Evolutionary conservation across 2,797 vertebrate species (phyloP), one percentile per base, ranked within the genome.

Genomic region (Phoeniculus purpureus): DNA sequence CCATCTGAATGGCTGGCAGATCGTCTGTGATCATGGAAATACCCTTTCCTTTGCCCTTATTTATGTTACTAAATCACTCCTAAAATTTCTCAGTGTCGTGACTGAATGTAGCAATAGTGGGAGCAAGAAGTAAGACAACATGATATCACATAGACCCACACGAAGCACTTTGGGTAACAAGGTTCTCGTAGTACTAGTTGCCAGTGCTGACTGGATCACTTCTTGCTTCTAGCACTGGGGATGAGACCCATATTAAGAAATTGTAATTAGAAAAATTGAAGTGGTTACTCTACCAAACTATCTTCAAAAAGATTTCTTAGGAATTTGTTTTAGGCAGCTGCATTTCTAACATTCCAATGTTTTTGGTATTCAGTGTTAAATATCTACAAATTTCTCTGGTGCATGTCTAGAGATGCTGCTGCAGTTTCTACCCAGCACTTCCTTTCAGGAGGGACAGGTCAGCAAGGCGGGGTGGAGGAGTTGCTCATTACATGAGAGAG

Each of bases 1-100:
- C 91, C 65, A 80, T 91, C 80, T 91, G 92, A 96, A 60, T 94
- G 93, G 91, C 87, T 95, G 91, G 75, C 89, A 95, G 85, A 76
- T 59, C 92, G 43, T 71, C 71, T 94, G 87, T 74, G 54, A 92
- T 84, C 71, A 71, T 79, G 58, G 76, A 91, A 95, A 95, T 81
- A 64, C 10, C n/a, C 68, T 91, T 95, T 83, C 23, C 43, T 87
- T 86, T 91, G 72, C 91, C 89, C 85, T 93, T 92, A 84, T 80
- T 93, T 94, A 65, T 89, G 85, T 86, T 95, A 58, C 87, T 87
- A 90, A 95, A 88, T 79, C 71, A 80, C 81, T 91, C 54, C 83
- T 58, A 67, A 81, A 87, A 65, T 82, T 92, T 94, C 89, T 94
- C 95, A 91, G 85, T 93, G 87, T 91, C 72, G 0, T 91, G 92